Evolutionary conservation across 2,888 invertebrate genomes (phyloP).

Genomic region (Hirtodrosophila alboralis): DNA sequence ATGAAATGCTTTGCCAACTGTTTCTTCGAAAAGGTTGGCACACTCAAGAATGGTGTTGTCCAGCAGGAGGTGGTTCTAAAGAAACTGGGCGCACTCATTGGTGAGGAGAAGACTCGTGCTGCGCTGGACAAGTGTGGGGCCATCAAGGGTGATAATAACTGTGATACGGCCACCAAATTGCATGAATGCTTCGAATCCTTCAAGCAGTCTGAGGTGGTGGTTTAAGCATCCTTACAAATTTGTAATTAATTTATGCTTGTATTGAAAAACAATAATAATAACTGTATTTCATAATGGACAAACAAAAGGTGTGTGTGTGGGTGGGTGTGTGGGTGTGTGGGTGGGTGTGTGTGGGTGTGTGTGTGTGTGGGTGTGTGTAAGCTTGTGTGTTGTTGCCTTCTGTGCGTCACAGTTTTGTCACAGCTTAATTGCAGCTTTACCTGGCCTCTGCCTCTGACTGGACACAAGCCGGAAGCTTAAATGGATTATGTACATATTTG

Average conservation of each 20-base stretch:
- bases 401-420: conserved; percentile 58
- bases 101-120: conserved; percentile 69
- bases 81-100: conserved; percentile 62
- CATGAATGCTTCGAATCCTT: conserved; percentile 63
- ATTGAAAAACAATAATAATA: conserved; percentile 63
- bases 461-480: conserved; percentile 58
- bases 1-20: conserved; percentile 81
- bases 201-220: conserved; percentile 41
- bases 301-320: conserved; percentile 17
- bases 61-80: conserved; percentile 55
- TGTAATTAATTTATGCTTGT: conserved; percentile 63
- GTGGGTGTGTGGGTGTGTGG: background rate
- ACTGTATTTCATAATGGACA: conserved; percentile 56
- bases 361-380: background rate
- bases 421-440: conserved; percentile 70
- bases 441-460: conserved; percentile 46
- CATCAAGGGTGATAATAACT: conserved; percentile 64
- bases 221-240: conserved; percentile 57
- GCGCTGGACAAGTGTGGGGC: conserved; percentile 60
- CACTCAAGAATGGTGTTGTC: conserved; percentile 71
- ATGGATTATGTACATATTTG: conserved; percentile 63
- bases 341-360: background rate
- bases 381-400: background rate
- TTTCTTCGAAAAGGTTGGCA: conserved; percentile 78
- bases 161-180: conserved; percentile 73